These are phyloP conservation scores for Meiosimyza platycephala DNA, from an alignment of 2,888 invertebrate genomes.

Conservation along the genomic window DNA sequence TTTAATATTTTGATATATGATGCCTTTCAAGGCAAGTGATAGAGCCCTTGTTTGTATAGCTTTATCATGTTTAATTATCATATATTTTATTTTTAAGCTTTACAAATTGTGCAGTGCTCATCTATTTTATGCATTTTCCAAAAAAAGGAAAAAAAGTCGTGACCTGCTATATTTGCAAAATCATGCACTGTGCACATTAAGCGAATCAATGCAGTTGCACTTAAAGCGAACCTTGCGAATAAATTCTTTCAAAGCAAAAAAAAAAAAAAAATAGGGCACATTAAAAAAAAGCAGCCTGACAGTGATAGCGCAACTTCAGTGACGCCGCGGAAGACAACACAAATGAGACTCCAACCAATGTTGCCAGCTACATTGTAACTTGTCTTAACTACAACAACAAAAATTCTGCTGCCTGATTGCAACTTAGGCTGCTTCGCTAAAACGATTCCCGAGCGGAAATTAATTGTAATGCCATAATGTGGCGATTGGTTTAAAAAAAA, in stretches of 20 bases:
- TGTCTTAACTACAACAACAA: neutral
- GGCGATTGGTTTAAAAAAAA: slow-evolving; percentile 3
- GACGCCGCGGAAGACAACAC: neutral
- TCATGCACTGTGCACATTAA: neutral
- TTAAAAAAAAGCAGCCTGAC: neutral
- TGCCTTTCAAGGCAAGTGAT: too few species aligned
- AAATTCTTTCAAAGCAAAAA: neutral
- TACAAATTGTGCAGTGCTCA: too few species aligned
- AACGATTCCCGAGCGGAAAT: slow-evolving; percentile 29
- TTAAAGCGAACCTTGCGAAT: slow-evolving; percentile 7
- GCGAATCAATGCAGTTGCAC: slow-evolving; percentile 10
- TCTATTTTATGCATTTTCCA: too few species aligned
- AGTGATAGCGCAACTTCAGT: neutral
- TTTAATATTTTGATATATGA: too few species aligned
- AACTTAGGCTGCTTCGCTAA: neutral
- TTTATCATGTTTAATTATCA: too few species aligned
- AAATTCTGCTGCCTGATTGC: neutral
- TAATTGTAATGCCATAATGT: slow-evolving; percentile 22
- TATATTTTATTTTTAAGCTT: too few species aligned
- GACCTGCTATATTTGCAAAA: too few species aligned
- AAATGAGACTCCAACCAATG: slow-evolving; percentile 14
- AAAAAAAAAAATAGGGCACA: neutral
- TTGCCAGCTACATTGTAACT: neutral
- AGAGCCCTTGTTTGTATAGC: too few species aligned
- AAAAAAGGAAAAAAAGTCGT: too few species aligned